These are phyloP conservation scores for Coboldia fuscipes DNA, from an alignment of 1,140 invertebrate species.

Conservation along the genomic window DNA sequence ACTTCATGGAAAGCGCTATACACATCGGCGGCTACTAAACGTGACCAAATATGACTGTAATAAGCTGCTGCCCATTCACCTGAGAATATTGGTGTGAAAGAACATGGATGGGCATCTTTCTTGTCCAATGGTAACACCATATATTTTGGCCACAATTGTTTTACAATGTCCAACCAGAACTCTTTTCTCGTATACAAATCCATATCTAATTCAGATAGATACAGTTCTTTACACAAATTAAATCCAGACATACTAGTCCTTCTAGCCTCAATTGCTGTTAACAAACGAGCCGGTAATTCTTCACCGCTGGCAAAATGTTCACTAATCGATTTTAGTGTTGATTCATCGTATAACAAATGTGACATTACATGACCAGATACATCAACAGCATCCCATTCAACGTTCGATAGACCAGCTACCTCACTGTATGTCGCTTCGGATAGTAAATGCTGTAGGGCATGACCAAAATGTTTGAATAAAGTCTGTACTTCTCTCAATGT, in stretches of 20 bases:
- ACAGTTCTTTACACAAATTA: slow-evolving; percentile 61
- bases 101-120: slow-evolving; percentile 56
- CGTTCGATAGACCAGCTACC: slow-evolving; percentile 58
- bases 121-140: slow-evolving; percentile 48
- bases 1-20: slow-evolving; percentile 66
- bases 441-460: slow-evolving; percentile 59
- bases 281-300: slow-evolving; percentile 36
- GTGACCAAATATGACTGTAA: slow-evolving; percentile 57
- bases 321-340: slow-evolving; percentile 42
- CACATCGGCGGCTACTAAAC: slow-evolving; percentile 75
- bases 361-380: slow-evolving; percentile 60
- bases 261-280: slow-evolving; percentile 37
- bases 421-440: slow-evolving; percentile 61
- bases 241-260: slow-evolving; percentile 54
- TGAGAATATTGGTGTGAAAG: slow-evolving; percentile 48
- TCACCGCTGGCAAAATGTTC: slow-evolving; percentile 53
- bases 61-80: slow-evolving; percentile 53
- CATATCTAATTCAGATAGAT: slow-evolving; percentile 65
- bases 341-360: slow-evolving; percentile 55
- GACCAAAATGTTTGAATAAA: slow-evolving; percentile 71
- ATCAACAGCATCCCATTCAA: slow-evolving; percentile 79
- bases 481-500: slow-evolving; percentile 49
- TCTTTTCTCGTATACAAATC: slow-evolving; percentile 53
- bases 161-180: slow-evolving; percentile 61
- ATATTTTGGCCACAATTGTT: slow-evolving; percentile 54